Base-by-base conservation (phyloP, 2,888 invertebrate genomes). In the Zelleria hepariella region DNA sequence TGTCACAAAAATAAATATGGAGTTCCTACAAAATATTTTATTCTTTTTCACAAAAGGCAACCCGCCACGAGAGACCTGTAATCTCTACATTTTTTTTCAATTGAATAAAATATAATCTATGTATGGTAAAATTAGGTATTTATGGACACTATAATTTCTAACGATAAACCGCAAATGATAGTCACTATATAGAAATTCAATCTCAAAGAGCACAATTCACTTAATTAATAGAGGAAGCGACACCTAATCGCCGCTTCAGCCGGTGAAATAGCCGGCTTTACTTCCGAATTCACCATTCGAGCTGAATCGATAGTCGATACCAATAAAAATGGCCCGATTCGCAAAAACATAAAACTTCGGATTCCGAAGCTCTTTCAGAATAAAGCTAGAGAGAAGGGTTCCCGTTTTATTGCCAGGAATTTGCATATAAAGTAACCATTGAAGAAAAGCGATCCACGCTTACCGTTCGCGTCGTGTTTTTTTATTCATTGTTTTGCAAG, bases 371-470 rank as follows among this genome's bases (percentile, higher is more conserved):
- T 83, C 78, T 61, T 51, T 58, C 78, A 77, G 26, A 80, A 80
- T 81, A 82, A 80, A 81, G 82, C 83, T 85, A 86, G 84, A 73
- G 81, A 83, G 85, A 86, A 87, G 88, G 88, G 87, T 88, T 86
- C 84, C 84, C 71, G 64, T 88, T 88, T 88, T 88, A 88, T 86
- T 79, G 78, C 86, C 73, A 77, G 74, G 79, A 82, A 88, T 88
- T 88, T 87, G 83, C 88, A 88, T 88, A 86, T 88, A 88, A 88
- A 88, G 88, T 88, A 88, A 88, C 86, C 87, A 86, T 88, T 85
- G 84, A 87, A 88, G 88, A 83, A 86, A 87, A 85, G 82, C 84
- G 86, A 88, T 87, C 87, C 81, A 25, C 53, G 60, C 57, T 58
- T 56, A 57, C 78, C 77, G 79, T 77, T 82, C 73, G 77, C 76